Percentiles rank a stretch among this genome's conserved stretches.
These are phyloP conservation scores for Escarpia spicata DNA, from an alignment of 2,888 invertebrate genomes.

Conservation along the genomic window DNA sequence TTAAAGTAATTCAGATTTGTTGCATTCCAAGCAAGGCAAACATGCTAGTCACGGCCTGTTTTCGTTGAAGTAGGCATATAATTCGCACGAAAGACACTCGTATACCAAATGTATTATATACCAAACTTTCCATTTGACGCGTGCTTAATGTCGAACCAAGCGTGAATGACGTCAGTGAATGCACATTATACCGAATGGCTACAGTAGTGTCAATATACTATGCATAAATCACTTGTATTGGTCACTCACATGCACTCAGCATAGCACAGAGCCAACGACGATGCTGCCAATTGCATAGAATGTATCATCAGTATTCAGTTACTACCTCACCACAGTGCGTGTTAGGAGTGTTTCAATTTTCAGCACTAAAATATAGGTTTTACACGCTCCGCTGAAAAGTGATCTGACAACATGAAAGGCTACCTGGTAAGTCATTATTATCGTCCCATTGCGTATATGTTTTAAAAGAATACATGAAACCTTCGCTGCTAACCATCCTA, in stretches of 20 bases:
- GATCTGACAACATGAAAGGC: not conserved
- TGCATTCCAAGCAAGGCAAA: not conserved
- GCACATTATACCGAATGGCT: too few relatives aligned
- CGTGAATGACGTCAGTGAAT: not conserved
- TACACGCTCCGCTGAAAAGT: not conserved
- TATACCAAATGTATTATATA: not conserved
- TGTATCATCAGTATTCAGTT: too few relatives aligned
- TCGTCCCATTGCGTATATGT: not conserved
- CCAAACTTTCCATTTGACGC: not conserved
- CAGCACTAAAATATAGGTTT: not conserved
- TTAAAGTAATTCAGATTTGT: too few relatives aligned
- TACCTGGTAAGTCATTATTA: not conserved
- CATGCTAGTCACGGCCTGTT: not conserved
- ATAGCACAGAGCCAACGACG: not conserved
- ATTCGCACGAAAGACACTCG: not conserved
- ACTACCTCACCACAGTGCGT: not conserved
- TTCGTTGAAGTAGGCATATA: not conserved
- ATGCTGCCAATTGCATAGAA: not conserved
- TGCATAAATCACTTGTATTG: not conserved
- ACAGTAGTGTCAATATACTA: not conserved
- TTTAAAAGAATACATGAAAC: not conserved
- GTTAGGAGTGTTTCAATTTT: not conserved
- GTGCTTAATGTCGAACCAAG: not conserved
- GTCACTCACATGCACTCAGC: too few relatives aligned
- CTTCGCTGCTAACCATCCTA: not conserved